Percentiles rank a stretch among this genome's conserved stretches.
Evolutionary conservation across 2,888 invertebrate species (phyloP).

Genomic region (Hypomecis punctinalis): DNA sequence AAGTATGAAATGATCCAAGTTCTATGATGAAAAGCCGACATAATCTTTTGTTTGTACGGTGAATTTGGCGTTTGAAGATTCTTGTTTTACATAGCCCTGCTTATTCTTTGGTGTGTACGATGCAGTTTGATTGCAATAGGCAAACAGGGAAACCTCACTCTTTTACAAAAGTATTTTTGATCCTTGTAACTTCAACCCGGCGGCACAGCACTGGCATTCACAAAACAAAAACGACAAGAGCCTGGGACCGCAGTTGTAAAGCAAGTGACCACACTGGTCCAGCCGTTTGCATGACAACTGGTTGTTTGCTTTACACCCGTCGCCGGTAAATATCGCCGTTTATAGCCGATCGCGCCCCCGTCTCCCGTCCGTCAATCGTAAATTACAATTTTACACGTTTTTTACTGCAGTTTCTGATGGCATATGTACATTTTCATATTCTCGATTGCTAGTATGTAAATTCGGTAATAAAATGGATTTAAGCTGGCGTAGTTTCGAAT

Average conservation of each 20-base stretch:
- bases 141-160: neutral
- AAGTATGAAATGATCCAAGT: no score
- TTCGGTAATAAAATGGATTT: constrained; percentile 25
- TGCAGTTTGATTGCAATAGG: no score
- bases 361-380: constrained; percentile 35
- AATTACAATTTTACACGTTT: constrained; percentile 43
- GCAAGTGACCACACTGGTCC: constrained; percentile 17
- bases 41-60: no score
- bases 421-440: constrained; percentile 36
- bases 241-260: constrained; percentile 10
- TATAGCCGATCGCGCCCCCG: constrained; percentile 30
- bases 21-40: no score
- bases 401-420: constrained; percentile 36
- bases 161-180: neutral
- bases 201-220: constrained; percentile 4
- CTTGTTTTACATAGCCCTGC: no score
- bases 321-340: constrained; percentile 27
- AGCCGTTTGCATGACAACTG: constrained; percentile 27
- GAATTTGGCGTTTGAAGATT: no score
- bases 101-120: no score
- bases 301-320: constrained; percentile 19
- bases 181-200: neutral
- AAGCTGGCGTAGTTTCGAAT: constrained; percentile 8
- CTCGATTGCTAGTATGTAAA: constrained; percentile 29
- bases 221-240: constrained; percentile 14